Evolutionary conservation across 2,113 vertebrate genomes (phyloP), one percentile per base, ranked within the genome.

Genomic region (Cochlearius cochlearius): DNA sequence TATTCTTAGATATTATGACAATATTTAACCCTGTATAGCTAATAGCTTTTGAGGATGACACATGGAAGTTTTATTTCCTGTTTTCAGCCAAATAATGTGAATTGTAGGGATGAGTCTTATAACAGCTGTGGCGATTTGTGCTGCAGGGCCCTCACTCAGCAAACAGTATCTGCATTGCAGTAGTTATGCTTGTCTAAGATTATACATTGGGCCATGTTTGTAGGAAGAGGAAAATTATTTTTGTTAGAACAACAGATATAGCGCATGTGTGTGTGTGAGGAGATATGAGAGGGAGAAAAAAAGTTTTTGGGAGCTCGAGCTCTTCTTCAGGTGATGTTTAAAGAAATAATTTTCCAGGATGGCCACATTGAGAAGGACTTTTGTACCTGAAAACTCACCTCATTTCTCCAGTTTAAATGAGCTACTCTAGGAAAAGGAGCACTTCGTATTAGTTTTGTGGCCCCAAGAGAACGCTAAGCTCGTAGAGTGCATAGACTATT

Each of bases 201-300:
- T 50, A 15, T 32, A 12, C 8, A 3, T 18, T 29, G n/a, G 13
- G 26, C 10, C 2, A 7, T 67, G 13, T 55, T 34, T 86, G 8
- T n/a, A 41, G 15, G 43, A 86, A 75, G 11, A 58, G 12, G 14
- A 58, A 87, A 53, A 39, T 18, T 3, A 15, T 71, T 85, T 90
- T 78, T 87, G 1, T 72, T 63, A 41, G 22, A 32, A 21, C 14
- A 59, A 26, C 32, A 50, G 8, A 4, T 62, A 7, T 0, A 50
- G 38, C 3, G 1, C 17, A 53, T 0, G 0, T 55, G 8, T 9
- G 0, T 18, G 7, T 32, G 7, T 56, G 47, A 75, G n/a, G 34
- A 75, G 17, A 15, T 53, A 30, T 0, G 53, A 34, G 25, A 56
- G 2, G 25, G 15, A 11, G 20, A 59, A 59, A 4, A 59, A 52